phyloP scores from a whole-genome alignment of 2,113 vertebrate genomes.

The Dunckerocampus dactyliophorus region DNA sequence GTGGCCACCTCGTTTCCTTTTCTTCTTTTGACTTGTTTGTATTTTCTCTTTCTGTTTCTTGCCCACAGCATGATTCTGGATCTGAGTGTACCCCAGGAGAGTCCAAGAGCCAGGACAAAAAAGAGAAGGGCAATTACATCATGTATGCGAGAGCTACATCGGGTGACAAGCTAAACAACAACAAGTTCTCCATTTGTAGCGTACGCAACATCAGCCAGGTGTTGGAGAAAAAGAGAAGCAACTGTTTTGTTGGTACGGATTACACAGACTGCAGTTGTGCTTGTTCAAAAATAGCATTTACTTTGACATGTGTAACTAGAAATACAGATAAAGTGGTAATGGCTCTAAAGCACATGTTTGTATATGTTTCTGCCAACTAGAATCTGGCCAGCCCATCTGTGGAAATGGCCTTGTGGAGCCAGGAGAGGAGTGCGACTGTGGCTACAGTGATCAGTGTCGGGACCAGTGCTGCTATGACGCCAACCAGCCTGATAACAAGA shows the following conservation, averaged over 20 bases:
- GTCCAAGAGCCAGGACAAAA: slow-evolving; percentile 93
- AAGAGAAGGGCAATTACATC: slow-evolving; percentile 98
- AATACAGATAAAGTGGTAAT: slow-evolving; percentile 3
- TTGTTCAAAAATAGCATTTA: too few species aligned
- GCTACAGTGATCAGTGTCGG: slow-evolving; percentile 96
- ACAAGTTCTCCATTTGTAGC: slow-evolving; percentile 95
- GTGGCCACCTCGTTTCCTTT: slow-evolving; percentile 2
- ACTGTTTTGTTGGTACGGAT: slow-evolving; percentile 94
- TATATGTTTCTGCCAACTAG: slow-evolving; percentile 55
- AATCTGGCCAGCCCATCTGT: slow-evolving; percentile 97
- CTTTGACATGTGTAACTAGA: neutral
- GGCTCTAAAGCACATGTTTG: neutral
- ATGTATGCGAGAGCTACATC: slow-evolving; percentile 98
- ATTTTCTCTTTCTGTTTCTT: neutral
- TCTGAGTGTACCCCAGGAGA: slow-evolving; percentile 97
- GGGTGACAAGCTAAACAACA: slow-evolving; percentile 99
- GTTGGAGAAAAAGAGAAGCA: slow-evolving; percentile 93
- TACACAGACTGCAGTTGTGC: neutral
- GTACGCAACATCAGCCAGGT: slow-evolving; percentile 98
- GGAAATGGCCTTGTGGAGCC: slow-evolving; percentile 95
- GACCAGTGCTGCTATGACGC: slow-evolving; percentile 93
- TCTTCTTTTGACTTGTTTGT: slow-evolving; percentile 19
- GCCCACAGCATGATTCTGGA: slow-evolving; percentile 90
- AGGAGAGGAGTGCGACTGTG: slow-evolving; percentile 95
- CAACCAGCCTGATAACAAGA: slow-evolving; percentile 87